Conservation (phyloP, 2,113 vertebrate species). For the Butastur rufipennis region DNA sequence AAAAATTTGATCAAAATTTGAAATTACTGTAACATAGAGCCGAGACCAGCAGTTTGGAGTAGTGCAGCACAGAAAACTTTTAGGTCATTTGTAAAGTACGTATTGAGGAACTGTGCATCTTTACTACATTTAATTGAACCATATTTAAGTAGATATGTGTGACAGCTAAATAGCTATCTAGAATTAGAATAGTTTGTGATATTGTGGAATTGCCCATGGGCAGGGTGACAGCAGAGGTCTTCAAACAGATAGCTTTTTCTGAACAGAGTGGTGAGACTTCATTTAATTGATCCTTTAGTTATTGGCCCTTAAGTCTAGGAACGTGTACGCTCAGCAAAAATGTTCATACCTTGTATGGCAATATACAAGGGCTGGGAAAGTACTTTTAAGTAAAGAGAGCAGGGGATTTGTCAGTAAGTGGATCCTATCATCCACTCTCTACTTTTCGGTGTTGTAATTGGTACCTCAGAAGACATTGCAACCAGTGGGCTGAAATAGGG, state of each 20-base stretch:
- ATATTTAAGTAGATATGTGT: neutral
- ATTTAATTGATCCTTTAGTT: neutral
- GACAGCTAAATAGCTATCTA: neutral
- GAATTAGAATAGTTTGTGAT: neutral
- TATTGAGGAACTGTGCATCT: neutral
- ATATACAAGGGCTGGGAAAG: neutral
- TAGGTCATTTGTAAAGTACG: neutral
- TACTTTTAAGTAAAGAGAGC: neutral
- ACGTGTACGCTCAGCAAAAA: neutral
- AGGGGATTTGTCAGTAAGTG: neutral
- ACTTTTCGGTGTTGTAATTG: rapidly evolving
- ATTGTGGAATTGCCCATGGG: neutral
- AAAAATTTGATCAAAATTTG: neutral
- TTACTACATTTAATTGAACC: neutral
- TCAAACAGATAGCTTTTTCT: neutral
- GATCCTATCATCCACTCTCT: neutral
- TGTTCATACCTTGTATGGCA: neutral
- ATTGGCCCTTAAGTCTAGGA: neutral
- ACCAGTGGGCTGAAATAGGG: neutral
- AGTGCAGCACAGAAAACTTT: neutral
- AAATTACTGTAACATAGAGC: neutral
- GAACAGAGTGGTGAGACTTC: neutral
- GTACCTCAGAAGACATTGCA: neutral
- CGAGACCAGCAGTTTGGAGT: neutral
- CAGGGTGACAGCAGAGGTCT: neutral